Evolutionary conservation across 2,797 vertebrate genomes (phyloP).

Genomic region (Allobates femoralis): DNA sequence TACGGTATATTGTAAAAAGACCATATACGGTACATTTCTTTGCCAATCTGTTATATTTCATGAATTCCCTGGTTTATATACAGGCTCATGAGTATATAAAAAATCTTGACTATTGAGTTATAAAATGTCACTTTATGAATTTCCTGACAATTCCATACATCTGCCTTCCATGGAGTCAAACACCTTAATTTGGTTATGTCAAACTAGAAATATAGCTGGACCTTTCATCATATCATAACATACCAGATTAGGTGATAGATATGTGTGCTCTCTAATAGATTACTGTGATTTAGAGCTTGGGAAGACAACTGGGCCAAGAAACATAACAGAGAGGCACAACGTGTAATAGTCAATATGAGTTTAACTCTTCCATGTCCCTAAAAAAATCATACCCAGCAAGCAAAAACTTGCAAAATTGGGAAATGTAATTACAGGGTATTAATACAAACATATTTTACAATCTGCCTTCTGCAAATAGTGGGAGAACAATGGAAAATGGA

Average conservation of each 20-base stretch:
- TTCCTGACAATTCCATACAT: constrained; percentile 47
- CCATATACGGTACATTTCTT: neutral
- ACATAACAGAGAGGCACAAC: neutral
- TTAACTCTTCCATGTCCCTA: neutral
- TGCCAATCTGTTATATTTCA: neutral
- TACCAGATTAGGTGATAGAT: constrained; percentile 23
- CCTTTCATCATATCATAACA: constrained; percentile 34
- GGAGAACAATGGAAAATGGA: no score
- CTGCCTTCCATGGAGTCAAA: constrained; percentile 27
- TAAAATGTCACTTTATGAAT: constrained; percentile 45
- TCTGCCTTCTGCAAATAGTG: neutral
- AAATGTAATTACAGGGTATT: neutral
- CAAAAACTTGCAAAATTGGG: neutral
- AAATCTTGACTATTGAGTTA: constrained; percentile 6
- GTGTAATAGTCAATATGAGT: neutral
- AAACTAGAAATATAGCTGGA: constrained; percentile 37
- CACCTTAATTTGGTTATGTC: constrained; percentile 45
- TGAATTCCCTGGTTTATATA: constrained; percentile 4
- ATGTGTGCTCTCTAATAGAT: constrained; percentile 30
- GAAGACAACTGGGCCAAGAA: neutral
- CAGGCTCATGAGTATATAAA: neutral
- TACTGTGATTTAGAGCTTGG: neutral
- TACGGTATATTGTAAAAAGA: neutral
- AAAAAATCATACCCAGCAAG: neutral
- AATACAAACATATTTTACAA: neutral